Base-by-base conservation (phyloP, 2,113 vertebrate species). In the Perca flavescens region DNA sequence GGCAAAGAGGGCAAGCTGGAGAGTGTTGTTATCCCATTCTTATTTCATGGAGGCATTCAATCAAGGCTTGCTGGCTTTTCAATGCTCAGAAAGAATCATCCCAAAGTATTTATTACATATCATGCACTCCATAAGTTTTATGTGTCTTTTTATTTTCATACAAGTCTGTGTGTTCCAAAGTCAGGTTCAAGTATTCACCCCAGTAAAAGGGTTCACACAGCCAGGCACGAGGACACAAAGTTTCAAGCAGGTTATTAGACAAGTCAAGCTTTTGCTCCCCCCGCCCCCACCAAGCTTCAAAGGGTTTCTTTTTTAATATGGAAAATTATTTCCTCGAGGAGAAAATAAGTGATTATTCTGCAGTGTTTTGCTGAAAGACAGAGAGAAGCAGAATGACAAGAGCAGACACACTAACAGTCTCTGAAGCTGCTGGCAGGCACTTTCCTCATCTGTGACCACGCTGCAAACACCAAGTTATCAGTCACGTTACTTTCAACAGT, bases 51-150 rank as follows among this genome's bases (percentile, higher is more conserved):
- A 74, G 76, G 79, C 68, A 77, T 50, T 62, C 74, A 86, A 90
- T 88, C 77, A 88, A 90, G 85, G 73, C 71, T 53, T 5, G 74
- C 70, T 83, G 4, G 74, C 80, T 88, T 76, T 74, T 14, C 84
- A 66, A 19, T 86, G 79, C 74, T 89, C 83, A 88, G 47, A 85
- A 76, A 74, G 76, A 82, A 63, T 79, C 68, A 22, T 74, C 83
- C 66, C 76, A 63, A 53, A 53, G 69, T 86, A 90, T 91, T 90
- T 86, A 86, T 86, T 81, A 77, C 85, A 83, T 52, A 84, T 85
- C 31, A 72, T 77, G 77, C 74, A 62, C 77, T 43, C 58, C 52
- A 82, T 50, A 65, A 34, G 69, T 79, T 84, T 81, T 86, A 85
- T 78, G 69, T 65, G 70, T 83, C 67, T 50, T 74, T 83, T 78